Conservation (phyloP, 2,888 invertebrate genomes). For the Drosophila paranaensis region DNA sequence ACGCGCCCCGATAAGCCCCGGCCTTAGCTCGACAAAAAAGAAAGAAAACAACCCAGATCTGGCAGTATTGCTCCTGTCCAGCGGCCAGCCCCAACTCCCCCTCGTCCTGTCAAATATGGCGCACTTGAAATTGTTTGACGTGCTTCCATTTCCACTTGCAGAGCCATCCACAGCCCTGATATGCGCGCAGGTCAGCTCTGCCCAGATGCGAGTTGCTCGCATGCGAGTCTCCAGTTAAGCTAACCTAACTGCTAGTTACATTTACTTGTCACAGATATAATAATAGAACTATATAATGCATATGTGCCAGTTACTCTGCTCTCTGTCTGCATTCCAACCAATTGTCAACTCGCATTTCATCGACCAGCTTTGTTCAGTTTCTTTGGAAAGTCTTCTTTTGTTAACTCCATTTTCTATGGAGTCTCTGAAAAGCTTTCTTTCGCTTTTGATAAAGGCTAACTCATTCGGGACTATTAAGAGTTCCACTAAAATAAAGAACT, state of each 20-base stretch:
- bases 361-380: background rate
- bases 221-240: background rate
- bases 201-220: conserved; percentile 1
- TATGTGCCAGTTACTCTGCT: background rate
- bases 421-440: background rate
- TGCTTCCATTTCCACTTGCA: conserved; percentile 28
- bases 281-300: background rate
- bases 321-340: background rate
- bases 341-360: background rate
- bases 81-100: background rate
- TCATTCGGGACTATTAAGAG: background rate
- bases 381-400: background rate
- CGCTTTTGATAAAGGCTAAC: background rate
- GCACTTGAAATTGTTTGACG: conserved; percentile 30
- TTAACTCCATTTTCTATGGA: background rate
- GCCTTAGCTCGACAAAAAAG: background rate
- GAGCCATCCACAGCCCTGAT: conserved; percentile 2
- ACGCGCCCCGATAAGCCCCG: conserved; percentile 68
- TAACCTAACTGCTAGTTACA: background rate
- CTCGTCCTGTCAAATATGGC: conserved; percentile 6
- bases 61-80: conserved; percentile 18
- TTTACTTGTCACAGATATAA: background rate
- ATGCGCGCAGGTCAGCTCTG: conserved; percentile 18
- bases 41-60: conserved; percentile 7
- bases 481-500: too few relatives aligned